These are phyloP conservation scores for Anoncus sp. DNA, from an alignment of 2,888 invertebrate genomes.

Conservation along the genomic window DNA sequence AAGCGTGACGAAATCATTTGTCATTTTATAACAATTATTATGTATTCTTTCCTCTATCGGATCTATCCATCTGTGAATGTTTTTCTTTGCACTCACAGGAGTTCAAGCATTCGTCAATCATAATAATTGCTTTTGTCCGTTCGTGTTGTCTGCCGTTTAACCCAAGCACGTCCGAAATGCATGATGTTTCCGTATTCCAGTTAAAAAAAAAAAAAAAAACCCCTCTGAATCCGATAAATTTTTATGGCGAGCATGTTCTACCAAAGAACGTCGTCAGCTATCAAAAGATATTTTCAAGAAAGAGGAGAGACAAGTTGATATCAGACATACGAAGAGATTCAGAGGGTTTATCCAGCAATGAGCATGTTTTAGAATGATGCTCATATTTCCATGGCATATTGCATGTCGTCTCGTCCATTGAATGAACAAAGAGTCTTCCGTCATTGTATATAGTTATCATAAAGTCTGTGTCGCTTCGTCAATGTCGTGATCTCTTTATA, in stretches of 20 bases:
- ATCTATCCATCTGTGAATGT: slow-evolving; percentile 67
- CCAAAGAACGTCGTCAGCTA: too few relatives aligned
- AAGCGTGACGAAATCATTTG: slow-evolving; percentile 57
- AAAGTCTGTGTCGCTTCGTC: slow-evolving; percentile 12
- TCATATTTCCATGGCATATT: neutral
- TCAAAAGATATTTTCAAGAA: too few relatives aligned
- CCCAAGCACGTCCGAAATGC: neutral
- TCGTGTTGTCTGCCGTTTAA: slow-evolving; percentile 11
- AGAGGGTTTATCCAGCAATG: slow-evolving; percentile 1
- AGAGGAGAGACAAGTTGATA: too few relatives aligned
- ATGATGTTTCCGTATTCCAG: neutral
- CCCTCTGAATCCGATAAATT: neutral
- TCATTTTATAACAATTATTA: slow-evolving; percentile 48
- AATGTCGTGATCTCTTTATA: neutral
- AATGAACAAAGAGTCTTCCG: neutral
- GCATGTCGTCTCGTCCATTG: neutral
- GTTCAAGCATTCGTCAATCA: neutral
- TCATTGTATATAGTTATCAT: neutral
- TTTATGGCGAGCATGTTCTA: neutral
- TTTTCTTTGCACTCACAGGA: slow-evolving; percentile 4
- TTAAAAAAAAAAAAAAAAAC: neutral
- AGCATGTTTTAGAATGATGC: slow-evolving; percentile 9
- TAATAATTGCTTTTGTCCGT: slow-evolving; percentile 8
- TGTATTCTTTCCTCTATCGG: slow-evolving; percentile 55
- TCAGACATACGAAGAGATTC: slow-evolving; percentile 8